Evolutionary conservation across 2,888 invertebrate genomes (phyloP), one percentile per base, ranked within the genome.

Genomic region (Tenthredo notha): DNA sequence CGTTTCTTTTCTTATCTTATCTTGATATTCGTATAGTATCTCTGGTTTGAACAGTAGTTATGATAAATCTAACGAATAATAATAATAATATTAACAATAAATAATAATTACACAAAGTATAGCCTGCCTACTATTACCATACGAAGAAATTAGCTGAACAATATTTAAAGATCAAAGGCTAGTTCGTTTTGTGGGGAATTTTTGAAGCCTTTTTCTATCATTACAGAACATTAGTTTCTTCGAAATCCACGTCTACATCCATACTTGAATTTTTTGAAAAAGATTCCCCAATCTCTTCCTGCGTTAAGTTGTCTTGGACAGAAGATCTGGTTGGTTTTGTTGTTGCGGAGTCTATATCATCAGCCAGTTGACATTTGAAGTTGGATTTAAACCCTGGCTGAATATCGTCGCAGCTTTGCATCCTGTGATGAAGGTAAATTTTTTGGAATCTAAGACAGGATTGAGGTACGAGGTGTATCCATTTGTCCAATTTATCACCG

Each of bases 1-100:
- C 10, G 21, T 72, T 40, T 37, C 43, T 33, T 40, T 72, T 40
- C n/a, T 40, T 72, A n/a, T 37, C 43, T 21, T 43, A 72, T 40
- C 72, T 72, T 72, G 3, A 10, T 10, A 72, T 43, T 72, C 40
- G 15, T 15, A 43, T 72, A 72, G 12, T 72, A 40, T 40, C 43
- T 72, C 72, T 43, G 43, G 67, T 67, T 40, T 21, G 10, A 72
- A 72, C 72, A 72, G 72, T 72, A 21, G 43, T 72, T 40, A 40
- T 72, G 33, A 40, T 40, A 40, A 72, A 40, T 72, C 21, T 72
- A 72, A 72, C 72, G n/a, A 72, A n/a, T 72, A 72, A 72, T 40
- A 72, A 72, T 72, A 72, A 21, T 72, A 43, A 72, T 72, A 72
- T 43, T 72, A 43, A 72, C 43, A 72, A 72, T 72, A 72, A 72